phyloP scores from a whole-genome alignment of 2,888 invertebrate species.

The Cryptophagus acutangulus region DNA sequence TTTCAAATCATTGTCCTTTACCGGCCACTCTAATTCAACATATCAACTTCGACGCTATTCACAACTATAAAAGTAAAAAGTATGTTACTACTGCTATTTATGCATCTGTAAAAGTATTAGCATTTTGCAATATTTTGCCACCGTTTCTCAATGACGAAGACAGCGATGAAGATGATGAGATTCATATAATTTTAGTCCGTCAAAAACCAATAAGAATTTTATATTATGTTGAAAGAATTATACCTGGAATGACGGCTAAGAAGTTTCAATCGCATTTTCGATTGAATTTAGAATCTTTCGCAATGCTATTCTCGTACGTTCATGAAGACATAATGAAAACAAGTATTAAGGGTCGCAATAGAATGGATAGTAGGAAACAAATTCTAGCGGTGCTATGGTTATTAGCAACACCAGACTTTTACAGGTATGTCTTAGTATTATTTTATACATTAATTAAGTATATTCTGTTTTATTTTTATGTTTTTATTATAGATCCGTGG shows the following conservation, averaged over 20 bases:
- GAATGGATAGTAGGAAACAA: constrained; percentile 9
- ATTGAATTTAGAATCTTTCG: constrained; percentile 5
- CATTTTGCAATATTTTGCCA: background rate
- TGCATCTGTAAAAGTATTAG: background rate
- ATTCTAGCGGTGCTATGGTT: constrained; percentile 9
- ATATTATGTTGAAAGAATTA: constrained; percentile 1
- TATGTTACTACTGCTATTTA: background rate
- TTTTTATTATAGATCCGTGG: constrained; percentile 10
- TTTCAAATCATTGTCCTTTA: too few species aligned
- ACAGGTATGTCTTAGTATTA: constrained; percentile 4
- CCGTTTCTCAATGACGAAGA: background rate
- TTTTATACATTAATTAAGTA: background rate
- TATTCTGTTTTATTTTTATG: too few species aligned
- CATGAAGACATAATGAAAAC: constrained; percentile 4
- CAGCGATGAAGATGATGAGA: background rate
- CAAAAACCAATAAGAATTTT: background rate
- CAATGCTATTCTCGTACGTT: constrained; percentile 1
- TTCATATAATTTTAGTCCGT: background rate
- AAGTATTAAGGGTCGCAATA: background rate
- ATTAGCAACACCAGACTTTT: constrained; percentile 11
- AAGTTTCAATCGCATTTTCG: constrained; percentile 10
- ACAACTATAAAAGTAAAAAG: too few species aligned
- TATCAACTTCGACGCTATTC: too few species aligned
- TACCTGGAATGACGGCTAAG: background rate
- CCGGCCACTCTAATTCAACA: too few species aligned